phyloP scores from a whole-genome alignment of 2,797 vertebrate genomes.

The Sphenodon punctatus region DNA sequence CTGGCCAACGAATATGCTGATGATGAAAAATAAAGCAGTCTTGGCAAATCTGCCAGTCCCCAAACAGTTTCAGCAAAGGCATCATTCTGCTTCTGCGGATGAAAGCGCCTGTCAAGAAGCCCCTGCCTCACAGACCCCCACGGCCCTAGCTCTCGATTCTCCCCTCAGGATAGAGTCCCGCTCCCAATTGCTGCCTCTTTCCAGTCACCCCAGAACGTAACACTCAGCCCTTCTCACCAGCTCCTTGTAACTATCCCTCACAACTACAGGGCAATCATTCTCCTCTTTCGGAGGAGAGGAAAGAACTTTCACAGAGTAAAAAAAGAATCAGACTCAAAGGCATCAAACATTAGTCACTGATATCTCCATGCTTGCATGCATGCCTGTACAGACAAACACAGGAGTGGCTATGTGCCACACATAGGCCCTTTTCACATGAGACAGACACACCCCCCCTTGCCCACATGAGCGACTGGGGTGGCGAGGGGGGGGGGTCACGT shows the following conservation, averaged over 20 bases:
- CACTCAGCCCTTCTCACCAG: background rate
- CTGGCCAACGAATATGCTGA: background rate
- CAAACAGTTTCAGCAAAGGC: background rate
- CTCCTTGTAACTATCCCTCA: background rate
- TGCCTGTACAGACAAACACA: too few relatives aligned
- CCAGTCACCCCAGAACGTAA: background rate
- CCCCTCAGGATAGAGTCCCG: background rate
- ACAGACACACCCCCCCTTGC: too few relatives aligned
- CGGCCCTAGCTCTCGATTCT: background rate
- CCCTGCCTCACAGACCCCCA: background rate
- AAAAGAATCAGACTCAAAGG: too few relatives aligned
- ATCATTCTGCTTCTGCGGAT: background rate
- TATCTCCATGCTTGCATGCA: too few relatives aligned
- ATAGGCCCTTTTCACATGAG: too few relatives aligned
- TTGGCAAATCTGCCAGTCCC: background rate
- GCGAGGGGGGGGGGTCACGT: too few relatives aligned
- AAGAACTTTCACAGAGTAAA: too few relatives aligned
- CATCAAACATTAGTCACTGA: too few relatives aligned
- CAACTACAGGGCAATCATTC: too few relatives aligned
- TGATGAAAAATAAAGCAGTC: constrained; percentile 18
- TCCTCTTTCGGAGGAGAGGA: background rate
- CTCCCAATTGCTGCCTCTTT: background rate
- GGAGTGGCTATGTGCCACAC: too few relatives aligned
- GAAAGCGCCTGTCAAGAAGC: background rate
- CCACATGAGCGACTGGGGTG: too few relatives aligned